phyloP scores from a whole-genome alignment of 1,140 invertebrate genomes.

The Maconellicoccus hirsutus region DNA sequence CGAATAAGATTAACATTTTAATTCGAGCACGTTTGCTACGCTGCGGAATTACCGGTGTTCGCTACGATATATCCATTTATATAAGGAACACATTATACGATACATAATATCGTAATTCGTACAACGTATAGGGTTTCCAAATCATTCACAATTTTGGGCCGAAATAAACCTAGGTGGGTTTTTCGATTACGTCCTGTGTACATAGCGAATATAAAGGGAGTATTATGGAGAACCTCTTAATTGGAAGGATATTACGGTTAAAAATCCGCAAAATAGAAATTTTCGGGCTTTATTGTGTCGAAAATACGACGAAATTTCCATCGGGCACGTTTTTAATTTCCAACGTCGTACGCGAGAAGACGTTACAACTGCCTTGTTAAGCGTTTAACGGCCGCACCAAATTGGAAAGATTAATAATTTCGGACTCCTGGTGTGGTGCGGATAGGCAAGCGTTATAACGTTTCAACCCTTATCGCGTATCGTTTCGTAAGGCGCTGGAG shows the following conservation, averaged over 20 bases:
- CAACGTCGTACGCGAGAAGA: constrained; percentile 1
- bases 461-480: neutral
- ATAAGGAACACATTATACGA: too few species aligned
- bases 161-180: too few species aligned
- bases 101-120: too few species aligned
- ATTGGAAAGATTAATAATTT: neutral
- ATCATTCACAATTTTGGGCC: too few species aligned
- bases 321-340: constrained; percentile 7
- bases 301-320: neutral
- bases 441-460: neutral
- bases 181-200: too few species aligned
- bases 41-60: neutral
- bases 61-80: neutral
- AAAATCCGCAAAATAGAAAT: too few species aligned
- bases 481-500: too few species aligned
- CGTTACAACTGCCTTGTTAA: constrained; percentile 7
- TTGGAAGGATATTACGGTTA: too few species aligned
- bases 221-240: too few species aligned
- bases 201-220: too few species aligned
- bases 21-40: neutral
- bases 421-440: neutral
- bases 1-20: neutral
- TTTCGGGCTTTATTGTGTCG: neutral
- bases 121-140: too few species aligned
- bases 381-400: neutral